phyloP scores from a whole-genome alignment of 30 jellyfish, hydroid and myxozoan species.

The Chrysaora quinquecirrha region DNA sequence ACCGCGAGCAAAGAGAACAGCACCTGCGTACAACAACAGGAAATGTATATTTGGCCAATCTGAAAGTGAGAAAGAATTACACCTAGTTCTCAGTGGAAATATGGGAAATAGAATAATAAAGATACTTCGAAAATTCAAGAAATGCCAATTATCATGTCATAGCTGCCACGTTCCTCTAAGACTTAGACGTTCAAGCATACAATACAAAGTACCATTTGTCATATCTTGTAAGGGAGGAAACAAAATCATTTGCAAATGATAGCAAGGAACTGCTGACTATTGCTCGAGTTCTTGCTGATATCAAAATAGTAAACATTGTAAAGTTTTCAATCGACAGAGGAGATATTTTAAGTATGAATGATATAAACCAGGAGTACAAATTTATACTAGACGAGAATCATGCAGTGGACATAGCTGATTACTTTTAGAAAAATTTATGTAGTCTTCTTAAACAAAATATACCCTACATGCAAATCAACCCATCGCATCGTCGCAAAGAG shows the following conservation, averaged over 20 bases:
- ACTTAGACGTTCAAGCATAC: conserved; percentile 17
- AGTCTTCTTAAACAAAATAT: background rate
- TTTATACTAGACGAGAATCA: conserved; percentile 1
- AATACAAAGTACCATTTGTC: conserved; percentile 25
- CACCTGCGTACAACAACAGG: conserved; percentile 14
- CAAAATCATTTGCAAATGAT: conserved; percentile 16
- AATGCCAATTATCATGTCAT: conserved; percentile 12
- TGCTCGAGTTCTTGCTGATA: conserved; percentile 24
- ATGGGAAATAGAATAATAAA: conserved; percentile 4
- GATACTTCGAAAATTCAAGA: conserved; percentile 3
- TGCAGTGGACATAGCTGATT: background rate
- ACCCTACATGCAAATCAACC: conserved; percentile 7
- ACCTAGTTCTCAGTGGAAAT: background rate
- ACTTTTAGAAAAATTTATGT: conserved; percentile 3
- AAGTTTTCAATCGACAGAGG: conserved; percentile 18
- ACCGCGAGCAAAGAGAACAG: conserved; percentile 14
- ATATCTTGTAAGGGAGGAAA: conserved; percentile 25
- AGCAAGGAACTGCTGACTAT: conserved; percentile 10
- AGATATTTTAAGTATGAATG: conserved; percentile 8
- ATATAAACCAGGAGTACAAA: conserved; percentile 2
- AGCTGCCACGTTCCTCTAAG: conserved; percentile 21
- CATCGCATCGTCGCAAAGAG: conserved; percentile 15
- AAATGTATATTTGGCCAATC: conserved; percentile 11
- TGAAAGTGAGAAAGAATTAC: conserved; percentile 10
- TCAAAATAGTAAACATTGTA: conserved; percentile 4